These are phyloP conservation scores for Acanthococcus lagerstroemiae DNA, from an alignment of 2,888 invertebrate species.

Conservation along the genomic window DNA sequence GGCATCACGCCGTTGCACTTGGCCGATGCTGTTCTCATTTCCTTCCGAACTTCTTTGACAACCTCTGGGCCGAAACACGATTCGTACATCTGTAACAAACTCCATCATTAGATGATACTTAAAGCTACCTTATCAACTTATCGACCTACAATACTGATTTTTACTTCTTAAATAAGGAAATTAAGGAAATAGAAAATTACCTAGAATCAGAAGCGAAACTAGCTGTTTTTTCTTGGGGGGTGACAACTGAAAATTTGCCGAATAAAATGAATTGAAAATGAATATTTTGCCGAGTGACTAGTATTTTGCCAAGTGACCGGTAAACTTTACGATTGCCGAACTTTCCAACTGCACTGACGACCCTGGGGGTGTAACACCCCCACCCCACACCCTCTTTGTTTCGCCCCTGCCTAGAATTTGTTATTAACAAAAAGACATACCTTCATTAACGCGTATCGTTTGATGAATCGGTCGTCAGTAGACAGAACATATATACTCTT, in stretches of 20 bases:
- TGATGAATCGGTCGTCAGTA: constrained; percentile 56
- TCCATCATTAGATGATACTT: constrained; percentile 6
- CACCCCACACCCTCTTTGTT: too few relatives aligned
- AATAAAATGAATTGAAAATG: too few relatives aligned
- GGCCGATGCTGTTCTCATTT: constrained; percentile 55
- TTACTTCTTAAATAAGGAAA: not conserved
- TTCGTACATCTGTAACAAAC: constrained; percentile 52
- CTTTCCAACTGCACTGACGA: too few relatives aligned
- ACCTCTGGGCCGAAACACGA: constrained; percentile 59
- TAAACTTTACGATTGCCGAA: too few relatives aligned
- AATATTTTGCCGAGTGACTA: too few relatives aligned
- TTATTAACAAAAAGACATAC: constrained; percentile 41
- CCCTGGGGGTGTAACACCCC: too few relatives aligned
- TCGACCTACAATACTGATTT: not conserved
- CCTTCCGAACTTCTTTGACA: constrained; percentile 55
- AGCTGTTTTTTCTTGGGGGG: too few relatives aligned
- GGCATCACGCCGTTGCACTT: constrained; percentile 46
- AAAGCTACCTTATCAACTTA: not conserved
- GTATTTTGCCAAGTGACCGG: too few relatives aligned
- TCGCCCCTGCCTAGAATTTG: not conserved
- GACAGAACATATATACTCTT: constrained; percentile 38
- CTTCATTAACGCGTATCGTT: constrained; percentile 64
- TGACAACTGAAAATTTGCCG: too few relatives aligned
- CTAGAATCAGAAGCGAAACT: not conserved
- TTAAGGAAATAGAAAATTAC: not conserved